Evolutionary conservation across 2,113 vertebrate species (phyloP), one percentile per base, ranked within the genome.

Genomic region (Procapra przewalskii): DNA sequence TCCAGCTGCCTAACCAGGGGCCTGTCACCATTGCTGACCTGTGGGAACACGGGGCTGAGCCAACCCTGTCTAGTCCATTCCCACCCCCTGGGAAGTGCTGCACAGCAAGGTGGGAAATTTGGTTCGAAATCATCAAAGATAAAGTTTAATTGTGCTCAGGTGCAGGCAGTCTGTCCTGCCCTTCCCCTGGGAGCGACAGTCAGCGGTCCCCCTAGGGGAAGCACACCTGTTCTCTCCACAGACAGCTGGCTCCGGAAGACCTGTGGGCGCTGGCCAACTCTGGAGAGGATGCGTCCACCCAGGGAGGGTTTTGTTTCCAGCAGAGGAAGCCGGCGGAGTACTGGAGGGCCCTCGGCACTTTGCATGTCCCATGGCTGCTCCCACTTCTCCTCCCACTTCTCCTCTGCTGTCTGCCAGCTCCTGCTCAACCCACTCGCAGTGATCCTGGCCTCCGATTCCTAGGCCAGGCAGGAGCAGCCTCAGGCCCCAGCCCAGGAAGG

Each of bases 71-170:
- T 3, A 71, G 43, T 31, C 64, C n/a, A 5, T 6, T 40, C 13
- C 7, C 9, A 3, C 40, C 48, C 11, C 7, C 25, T 45, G 40
- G 52, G 71, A 55, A 89, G 40, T 0, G 0, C 59, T 19, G 86
- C 50, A 19, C 2, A 25, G 9, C 0, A 23, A 67, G 45, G 17
- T 48, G 15, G 23, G 54, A 52, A 75, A 75, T 57, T 17, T 57
- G 45, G 16, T 45, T 57, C 9, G 33, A 60, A 67, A 19, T 64
- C 77, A 87, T n/a, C 90, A 93, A 96, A 95, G 97, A 94, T 60
- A 95, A 40, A 88, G 62, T 98, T 94, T 98, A 98, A 97, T 98
- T 71, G n/a, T 94, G 67, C n/a, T 90, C 43, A 33, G 13, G 50
- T 21, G 33, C 21, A 40, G 86, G 75, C 88, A 40, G 95, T 15